Evolutionary conservation across 2,888 invertebrate species (phyloP), one percentile per base, ranked within the genome.

Genomic region (Amaurobius ferox): DNA sequence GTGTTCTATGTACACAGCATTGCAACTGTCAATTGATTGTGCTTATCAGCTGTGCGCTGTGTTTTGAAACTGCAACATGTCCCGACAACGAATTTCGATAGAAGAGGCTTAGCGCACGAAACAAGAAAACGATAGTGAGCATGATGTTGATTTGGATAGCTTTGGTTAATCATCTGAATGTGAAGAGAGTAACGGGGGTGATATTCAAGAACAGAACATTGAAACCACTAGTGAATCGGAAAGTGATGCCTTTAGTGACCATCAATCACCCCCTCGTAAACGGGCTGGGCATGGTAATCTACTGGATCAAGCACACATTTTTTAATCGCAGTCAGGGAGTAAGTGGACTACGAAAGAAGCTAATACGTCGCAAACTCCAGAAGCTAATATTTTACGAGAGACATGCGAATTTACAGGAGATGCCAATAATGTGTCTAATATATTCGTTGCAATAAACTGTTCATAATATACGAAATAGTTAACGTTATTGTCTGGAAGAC

Each of bases 211-310:
- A 9, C 16, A 6, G 55, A 55, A 16, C 55, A 9, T 55, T 55
- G 55, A 55, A 55, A 55, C 55, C 55, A 16, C 5, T 55, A 55
- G 55, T 55, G 5, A 55, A 55, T 55, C 55, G 55, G 55, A 55
- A 55, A 55, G 5, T 55, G 55, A 55, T 55, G 7, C 5, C 16
- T 55, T 16, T 55, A 55, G 55, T 23, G 19, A 9, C 55, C 55
- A 9, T 16, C 55, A 55, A 55, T 55, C 55, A 9, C 55, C 16
- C 16, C 23, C 55, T 55, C 23, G 55, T 55, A 55, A 55, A 55
- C 55, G 23, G 16, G 16, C 55, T 16, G n/a, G 55, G n/a, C n/a
- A n/a, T n/a, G n/a, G n/a, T 55, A n/a, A 5, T 9, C 55, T 9
- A 23, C 6, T 55, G 55, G 55, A 9, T 55, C 6, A 5, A n/a